Percentiles rank a stretch among this genome's conserved stretches.
Conservation (phyloP, 53 echinoderm and acorn worm genomes). For the Holothuria scabra region DNA sequence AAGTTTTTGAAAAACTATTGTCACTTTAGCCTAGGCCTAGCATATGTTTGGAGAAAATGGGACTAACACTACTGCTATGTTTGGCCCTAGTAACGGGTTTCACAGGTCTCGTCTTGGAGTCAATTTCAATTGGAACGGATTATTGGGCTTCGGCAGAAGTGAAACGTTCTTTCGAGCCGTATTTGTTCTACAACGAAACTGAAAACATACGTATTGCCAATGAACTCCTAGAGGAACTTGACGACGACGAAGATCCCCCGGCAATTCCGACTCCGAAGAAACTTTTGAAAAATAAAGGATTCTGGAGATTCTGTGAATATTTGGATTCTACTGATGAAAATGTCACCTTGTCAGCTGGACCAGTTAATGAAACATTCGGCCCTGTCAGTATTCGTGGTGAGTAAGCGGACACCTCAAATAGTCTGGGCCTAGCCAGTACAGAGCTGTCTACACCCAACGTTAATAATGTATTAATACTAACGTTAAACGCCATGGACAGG, state of each 20-base stretch:
- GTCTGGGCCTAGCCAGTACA: too few species aligned
- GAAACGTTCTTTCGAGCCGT: conserved; percentile 48
- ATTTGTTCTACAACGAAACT: conserved; percentile 19
- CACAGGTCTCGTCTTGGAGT: conserved; percentile 70
- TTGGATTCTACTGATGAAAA: conserved; percentile 50
- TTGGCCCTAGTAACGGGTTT: conserved; percentile 85
- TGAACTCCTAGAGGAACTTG: not conserved
- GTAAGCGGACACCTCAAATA: too few species aligned
- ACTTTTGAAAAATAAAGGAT: conserved; percentile 60
- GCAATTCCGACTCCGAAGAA: conserved; percentile 18
- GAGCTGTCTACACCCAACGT: too few species aligned
- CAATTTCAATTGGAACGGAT: conserved; percentile 76
- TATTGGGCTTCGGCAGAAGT: conserved; percentile 72
- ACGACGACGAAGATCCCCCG: not conserved
- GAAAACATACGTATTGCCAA: not conserved
- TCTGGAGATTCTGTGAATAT: conserved; percentile 63
- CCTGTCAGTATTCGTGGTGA: too few species aligned
- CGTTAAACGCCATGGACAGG: too few species aligned
- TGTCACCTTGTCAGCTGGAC: too few species aligned
- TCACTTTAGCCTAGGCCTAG: too few species aligned
- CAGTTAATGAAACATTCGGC: too few species aligned
- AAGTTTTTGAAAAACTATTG: too few species aligned
- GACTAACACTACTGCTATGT: conserved; percentile 78
- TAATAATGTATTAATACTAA: too few species aligned
- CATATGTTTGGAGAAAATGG: conserved; percentile 37